Conservation (phyloP, 2,113 vertebrate genomes). For the Aldabrachelys gigantea region DNA sequence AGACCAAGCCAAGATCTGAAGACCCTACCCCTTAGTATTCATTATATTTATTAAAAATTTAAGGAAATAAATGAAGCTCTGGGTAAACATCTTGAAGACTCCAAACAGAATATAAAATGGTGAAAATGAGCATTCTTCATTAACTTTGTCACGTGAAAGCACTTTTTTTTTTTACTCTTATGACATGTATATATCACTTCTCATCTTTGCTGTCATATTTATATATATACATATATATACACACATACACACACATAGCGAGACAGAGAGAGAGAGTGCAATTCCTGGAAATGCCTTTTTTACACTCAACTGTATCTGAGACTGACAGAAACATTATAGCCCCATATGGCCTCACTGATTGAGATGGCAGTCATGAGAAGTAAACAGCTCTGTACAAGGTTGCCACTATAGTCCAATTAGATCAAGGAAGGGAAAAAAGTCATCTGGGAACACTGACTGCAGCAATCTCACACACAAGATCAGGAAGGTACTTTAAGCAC, state of each 20-base stretch:
- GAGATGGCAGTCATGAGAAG: not conserved
- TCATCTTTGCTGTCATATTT: not conserved
- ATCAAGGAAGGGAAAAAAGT: not conserved
- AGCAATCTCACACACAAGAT: not conserved
- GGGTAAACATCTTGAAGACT: not conserved
- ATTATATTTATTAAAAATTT: not conserved
- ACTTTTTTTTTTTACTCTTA: not conserved
- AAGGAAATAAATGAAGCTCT: not conserved
- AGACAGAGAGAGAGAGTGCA: too few relatives aligned
- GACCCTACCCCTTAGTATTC: not conserved
- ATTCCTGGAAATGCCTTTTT: not conserved
- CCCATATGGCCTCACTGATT: not conserved
- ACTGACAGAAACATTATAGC: not conserved
- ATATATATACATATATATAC: not conserved
- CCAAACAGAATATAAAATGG: not conserved
- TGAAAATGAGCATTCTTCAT: not conserved
- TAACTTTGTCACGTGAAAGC: not conserved
- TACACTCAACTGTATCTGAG: not conserved
- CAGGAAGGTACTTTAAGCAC: not conserved
- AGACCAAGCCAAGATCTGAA: not conserved
- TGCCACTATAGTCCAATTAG: not conserved
- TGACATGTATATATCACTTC: not conserved
- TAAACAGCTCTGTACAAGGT: not conserved
- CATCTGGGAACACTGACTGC: too few relatives aligned
- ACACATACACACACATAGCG: too few relatives aligned